Base-by-base conservation (phyloP, 2,888 invertebrate species). In the Drosophila helvetica region DNA sequence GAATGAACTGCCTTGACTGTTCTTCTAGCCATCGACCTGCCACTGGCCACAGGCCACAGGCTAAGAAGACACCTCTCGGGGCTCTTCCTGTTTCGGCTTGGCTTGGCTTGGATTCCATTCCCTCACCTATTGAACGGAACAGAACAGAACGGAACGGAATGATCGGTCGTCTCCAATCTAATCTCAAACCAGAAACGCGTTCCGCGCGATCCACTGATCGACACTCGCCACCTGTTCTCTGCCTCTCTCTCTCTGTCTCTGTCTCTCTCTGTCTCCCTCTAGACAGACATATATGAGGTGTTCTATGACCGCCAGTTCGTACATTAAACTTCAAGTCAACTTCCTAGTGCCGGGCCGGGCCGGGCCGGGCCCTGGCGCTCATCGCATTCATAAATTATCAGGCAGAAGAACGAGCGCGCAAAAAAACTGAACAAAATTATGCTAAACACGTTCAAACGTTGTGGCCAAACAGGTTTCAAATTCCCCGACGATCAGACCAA, bases 331-430 rank as follows among this genome's bases (percentile, higher is more conserved):
- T 25, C 25, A 25, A 25, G 25, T 1, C 54, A 62, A 80, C 82
- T 83, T 83, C 82, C 84, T 86, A 79, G 77, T 83, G 81, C 59
- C 80, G 77, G 77, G 79, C 77, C 80, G 4, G 22, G 22, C 80
- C n/a, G n/a, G n/a, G n/a, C n/a, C n/a, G n/a, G n/a, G n/a, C n/a
- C n/a, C n/a, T 86, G 83, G 83, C 83, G 83, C 82, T 71, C 71
- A 70, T 86, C 60, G 79, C 86, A 83, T 79, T 84, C 81, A 84
- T 86, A 83, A 83, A 83, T 83, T 83, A 86, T 83, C 79, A 77
- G 65, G 51, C 51, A 63, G 55, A 71, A 25, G 25, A 25, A 7
- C 25, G 65, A 61, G 51, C 71, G 30, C 57, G 68, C 46, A 62
- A 68, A 59, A 66, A 59, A 53, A 56, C 57, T 22, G 12, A 48